Evolutionary conservation across 1,140 invertebrate genomes (phyloP).

Genomic region (Cotesia glomerata): DNA sequence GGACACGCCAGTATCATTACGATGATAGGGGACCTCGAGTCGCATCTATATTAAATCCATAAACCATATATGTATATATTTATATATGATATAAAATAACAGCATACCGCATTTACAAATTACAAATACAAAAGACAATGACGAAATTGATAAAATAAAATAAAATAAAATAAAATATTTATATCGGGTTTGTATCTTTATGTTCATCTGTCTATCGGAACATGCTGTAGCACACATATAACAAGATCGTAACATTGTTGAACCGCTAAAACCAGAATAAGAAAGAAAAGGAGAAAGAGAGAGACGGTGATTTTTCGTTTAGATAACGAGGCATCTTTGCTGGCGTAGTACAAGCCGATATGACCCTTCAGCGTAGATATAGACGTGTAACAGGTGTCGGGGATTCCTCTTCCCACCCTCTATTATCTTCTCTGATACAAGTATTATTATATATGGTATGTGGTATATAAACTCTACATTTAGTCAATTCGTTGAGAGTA

Average conservation of each 20-base stretch:
- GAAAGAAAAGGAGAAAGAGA: not conserved
- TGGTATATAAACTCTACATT: too few species aligned
- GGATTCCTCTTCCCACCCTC: not conserved
- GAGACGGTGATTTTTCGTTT: slow-evolving; percentile 2
- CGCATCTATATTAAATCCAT: not conserved
- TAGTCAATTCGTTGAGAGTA: too few species aligned
- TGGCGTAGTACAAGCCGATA: slow-evolving; percentile 12
- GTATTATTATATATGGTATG: not conserved
- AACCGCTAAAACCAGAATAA: not conserved
- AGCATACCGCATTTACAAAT: not conserved
- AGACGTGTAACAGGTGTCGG: slow-evolving; percentile 20
- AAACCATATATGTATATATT: not conserved
- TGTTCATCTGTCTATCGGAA: not conserved
- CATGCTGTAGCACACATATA: not conserved
- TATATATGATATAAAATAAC: not conserved
- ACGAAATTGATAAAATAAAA: not conserved
- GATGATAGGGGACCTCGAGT: slow-evolving; percentile 5
- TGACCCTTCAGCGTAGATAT: not conserved
- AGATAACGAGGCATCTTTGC: slow-evolving; percentile 11
- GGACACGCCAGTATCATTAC: slow-evolving; percentile 11
- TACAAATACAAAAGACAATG: not conserved
- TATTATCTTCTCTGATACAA: not conserved
- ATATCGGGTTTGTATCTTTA: not conserved
- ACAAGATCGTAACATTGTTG: not conserved
- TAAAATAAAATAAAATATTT: too few species aligned